phyloP scores from a whole-genome alignment of 1,140 invertebrate species.

The Mactra quadrangularis region DNA sequence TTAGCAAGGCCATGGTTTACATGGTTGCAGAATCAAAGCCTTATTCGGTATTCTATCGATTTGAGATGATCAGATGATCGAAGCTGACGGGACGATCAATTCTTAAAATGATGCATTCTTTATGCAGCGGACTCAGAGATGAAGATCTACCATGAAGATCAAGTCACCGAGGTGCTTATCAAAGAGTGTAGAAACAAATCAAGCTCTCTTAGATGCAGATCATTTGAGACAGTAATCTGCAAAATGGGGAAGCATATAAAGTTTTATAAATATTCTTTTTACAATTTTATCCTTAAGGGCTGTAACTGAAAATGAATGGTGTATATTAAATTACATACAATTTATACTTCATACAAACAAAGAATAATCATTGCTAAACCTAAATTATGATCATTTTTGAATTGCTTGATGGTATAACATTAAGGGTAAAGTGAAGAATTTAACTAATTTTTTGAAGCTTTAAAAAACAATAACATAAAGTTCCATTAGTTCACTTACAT shows the following conservation, averaged over 20 bases:
- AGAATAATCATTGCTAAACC: no score
- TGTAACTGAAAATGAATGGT: no score
- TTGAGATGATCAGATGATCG: conserved; percentile 36
- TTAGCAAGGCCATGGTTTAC: conserved; percentile 17
- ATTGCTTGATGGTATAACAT: no score
- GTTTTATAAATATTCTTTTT: background rate
- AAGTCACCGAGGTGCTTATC: conserved; percentile 39
- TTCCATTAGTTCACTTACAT: no score
- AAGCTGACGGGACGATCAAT: conserved; percentile 25
- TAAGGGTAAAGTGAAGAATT: no score
- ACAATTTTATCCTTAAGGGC: no score
- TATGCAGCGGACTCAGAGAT: conserved; percentile 20
- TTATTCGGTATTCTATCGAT: conserved; percentile 11
- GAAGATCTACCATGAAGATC: conserved; percentile 32
- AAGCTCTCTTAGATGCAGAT: conserved; percentile 48
- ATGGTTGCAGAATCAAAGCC: conserved; percentile 3
- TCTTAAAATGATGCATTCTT: conserved; percentile 31
- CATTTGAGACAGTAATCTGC: conserved; percentile 45
- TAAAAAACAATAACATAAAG: no score
- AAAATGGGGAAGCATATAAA: conserved; percentile 31
- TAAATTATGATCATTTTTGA: no score
- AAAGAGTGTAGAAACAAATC: conserved; percentile 38
- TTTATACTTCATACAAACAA: no score
- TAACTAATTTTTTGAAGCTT: no score
- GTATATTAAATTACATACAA: no score